Percentiles rank a stretch among this genome's conserved stretches.
Conservation (phyloP, 2,888 invertebrate species). For the Sisyra nigra region DNA sequence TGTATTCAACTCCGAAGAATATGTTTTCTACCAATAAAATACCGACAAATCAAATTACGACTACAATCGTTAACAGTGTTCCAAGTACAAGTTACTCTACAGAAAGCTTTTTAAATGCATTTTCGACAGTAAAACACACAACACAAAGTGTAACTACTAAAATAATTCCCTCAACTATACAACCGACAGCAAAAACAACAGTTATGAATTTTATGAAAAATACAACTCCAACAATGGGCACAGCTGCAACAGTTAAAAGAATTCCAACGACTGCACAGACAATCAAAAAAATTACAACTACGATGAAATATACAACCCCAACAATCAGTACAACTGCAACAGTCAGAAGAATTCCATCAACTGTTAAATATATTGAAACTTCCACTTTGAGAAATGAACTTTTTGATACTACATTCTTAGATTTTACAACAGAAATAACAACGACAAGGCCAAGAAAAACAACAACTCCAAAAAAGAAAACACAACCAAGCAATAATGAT, state of each 20-base stretch:
- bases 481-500: constrained; percentile 17
- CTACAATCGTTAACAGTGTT: constrained; percentile 12
- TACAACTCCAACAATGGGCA: constrained; percentile 15
- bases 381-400: constrained; percentile 21
- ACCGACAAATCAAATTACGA: constrained; percentile 21
- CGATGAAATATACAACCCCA: constrained; percentile 24
- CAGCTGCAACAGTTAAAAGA: constrained; percentile 16
- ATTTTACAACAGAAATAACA: constrained; percentile 6
- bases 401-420: constrained; percentile 15
- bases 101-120: constrained; percentile 27
- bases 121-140: constrained; percentile 20
- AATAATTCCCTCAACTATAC: constrained; percentile 12
- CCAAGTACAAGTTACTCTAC: constrained; percentile 12
- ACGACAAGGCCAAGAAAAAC: constrained; percentile 15
- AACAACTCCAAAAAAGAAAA: constrained; percentile 2
- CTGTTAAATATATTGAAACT: constrained; percentile 19
- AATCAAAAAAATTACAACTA: constrained; percentile 14
- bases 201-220: constrained; percentile 17
- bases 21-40: constrained; percentile 19
- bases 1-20: constrained; percentile 13
- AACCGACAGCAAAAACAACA: constrained; percentile 11
- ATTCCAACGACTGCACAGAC: constrained; percentile 21
- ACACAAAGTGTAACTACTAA: constrained; percentile 18
- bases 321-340: constrained; percentile 33
- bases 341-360: constrained; percentile 28